Evolutionary conservation across 1,140 invertebrate genomes (phyloP).

Genomic region (Formica selysi): DNA sequence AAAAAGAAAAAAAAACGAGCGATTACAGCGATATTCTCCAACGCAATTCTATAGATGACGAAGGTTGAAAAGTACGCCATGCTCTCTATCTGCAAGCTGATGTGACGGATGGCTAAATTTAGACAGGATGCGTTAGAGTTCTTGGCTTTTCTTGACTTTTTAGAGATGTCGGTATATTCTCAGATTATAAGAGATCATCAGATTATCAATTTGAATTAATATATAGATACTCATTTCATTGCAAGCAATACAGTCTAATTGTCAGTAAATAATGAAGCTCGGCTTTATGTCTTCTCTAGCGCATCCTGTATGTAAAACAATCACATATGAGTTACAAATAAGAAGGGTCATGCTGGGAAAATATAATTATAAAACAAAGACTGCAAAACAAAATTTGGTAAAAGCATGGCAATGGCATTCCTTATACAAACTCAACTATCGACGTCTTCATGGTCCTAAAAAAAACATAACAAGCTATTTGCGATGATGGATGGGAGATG

Average conservation of each 20-base stretch:
- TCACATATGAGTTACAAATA: slow-evolving; percentile 37
- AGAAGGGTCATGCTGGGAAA: slow-evolving; percentile 14
- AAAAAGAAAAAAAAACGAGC: slow-evolving; percentile 13
- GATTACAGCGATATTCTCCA: neutral
- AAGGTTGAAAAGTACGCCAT: slow-evolving; percentile 52
- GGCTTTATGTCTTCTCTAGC: neutral
- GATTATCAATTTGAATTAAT: neutral
- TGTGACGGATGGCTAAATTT: slow-evolving; percentile 14
- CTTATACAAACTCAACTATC: slow-evolving; percentile 41
- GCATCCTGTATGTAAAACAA: slow-evolving; percentile 13
- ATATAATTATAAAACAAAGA: slow-evolving; percentile 40
- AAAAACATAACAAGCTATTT: slow-evolving; percentile 67
- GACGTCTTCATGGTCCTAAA: slow-evolving; percentile 43
- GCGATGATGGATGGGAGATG: slow-evolving; percentile 15
- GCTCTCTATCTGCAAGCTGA: slow-evolving; percentile 67
- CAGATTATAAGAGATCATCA: neutral
- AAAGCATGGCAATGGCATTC: slow-evolving; percentile 62
- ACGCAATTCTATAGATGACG: neutral
- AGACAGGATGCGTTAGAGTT: slow-evolving; percentile 28
- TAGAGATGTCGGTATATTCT: neutral
- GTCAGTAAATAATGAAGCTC: neutral
- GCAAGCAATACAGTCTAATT: neutral
- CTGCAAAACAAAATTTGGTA: slow-evolving; percentile 58
- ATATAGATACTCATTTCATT: neutral
- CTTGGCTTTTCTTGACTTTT: neutral